Evolutionary conservation across 2,113 vertebrate genomes (phyloP), one percentile per base, ranked within the genome.

Genomic region (Orientallactaga bullata): DNA sequence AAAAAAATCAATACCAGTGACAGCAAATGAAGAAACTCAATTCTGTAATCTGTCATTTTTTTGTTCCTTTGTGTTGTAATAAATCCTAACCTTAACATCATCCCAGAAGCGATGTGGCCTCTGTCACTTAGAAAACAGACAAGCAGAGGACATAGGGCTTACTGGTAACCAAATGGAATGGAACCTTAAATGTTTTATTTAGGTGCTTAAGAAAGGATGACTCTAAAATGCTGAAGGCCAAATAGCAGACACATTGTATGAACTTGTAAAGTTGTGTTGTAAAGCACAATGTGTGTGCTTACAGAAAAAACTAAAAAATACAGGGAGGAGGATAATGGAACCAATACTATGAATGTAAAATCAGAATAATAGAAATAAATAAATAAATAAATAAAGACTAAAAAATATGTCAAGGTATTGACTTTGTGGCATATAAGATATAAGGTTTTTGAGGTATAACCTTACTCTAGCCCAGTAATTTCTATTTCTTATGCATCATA

Each of bases 61-160:
- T 78, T 78, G 76, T 78, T 78, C 51, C 55, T 16, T 23, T 74
- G 23, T 78, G 30, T 55, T 58, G 32, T 47, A 47, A 6, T 47
- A 58, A 71, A 55, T 32, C 51, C 16, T 78, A 78, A n/a, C 28
- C 17, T 55, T 78, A 17, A 11, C 18, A 78, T n/a, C 76, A 78
- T 55, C 16, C 47, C 47, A 55, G 47, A 51, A 78, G 28, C 32
- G 20, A 28, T 78, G 42, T 78, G 51, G 18, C 51, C 30, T 78
- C 17, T 79, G 58, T 74, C 72, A 80, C 35, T 91, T 60, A 74
- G 79, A 94, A 95, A 84, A 81, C 47, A 90, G 39, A 79, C 35
- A 55, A 73, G 39, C 69, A 82, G 23, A 58, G 15, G 69, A 4
- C 12, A 26, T 35, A 16, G 35, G 51, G 58, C 51, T 85, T 93